Percentiles rank a stretch among this genome's conserved stretches.
Conservation (phyloP, 2,888 invertebrate genomes). For the Rhamnusium bicolor region DNA sequence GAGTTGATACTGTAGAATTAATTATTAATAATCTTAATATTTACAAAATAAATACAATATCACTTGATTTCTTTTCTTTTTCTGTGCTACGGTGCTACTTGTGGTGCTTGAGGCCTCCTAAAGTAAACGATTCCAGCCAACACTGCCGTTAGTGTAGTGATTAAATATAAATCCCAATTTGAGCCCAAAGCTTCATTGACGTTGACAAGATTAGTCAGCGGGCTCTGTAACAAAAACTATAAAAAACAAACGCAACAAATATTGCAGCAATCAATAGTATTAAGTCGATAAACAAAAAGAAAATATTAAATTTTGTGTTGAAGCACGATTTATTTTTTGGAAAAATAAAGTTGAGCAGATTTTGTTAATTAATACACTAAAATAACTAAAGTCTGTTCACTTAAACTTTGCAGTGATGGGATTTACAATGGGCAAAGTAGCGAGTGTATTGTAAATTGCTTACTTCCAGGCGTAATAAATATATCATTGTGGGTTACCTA, state of each 20-base stretch:
- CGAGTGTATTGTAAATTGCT: no score
- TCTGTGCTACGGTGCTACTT: neutral
- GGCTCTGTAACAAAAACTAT: conserved; percentile 73
- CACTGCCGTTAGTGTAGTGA: conserved; percentile 86
- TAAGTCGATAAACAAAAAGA: no score
- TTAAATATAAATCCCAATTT: conserved; percentile 96
- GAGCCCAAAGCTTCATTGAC: conserved; percentile 83
- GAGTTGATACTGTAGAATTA: neutral
- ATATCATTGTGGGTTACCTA: no score
- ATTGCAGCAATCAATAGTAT: neutral
- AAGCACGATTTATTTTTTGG: no score
- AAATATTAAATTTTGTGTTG: no score
- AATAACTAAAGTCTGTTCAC: no score
- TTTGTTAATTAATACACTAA: no score
- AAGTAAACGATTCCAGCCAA: conserved; percentile 88
- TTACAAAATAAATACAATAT: conserved; percentile 50
- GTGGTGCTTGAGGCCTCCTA: conserved; percentile 75
- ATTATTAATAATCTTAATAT: conserved; percentile 38
- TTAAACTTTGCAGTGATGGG: no score
- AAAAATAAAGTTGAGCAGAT: no score
- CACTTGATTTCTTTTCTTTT: conserved; percentile 24
- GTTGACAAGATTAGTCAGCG: conserved; percentile 77
- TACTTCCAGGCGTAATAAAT: no score
- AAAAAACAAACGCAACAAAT: conserved; percentile 34
- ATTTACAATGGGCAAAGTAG: no score